These are phyloP conservation scores for Lottia scabra DNA, from an alignment of 2,888 invertebrate genomes.

Conservation along the genomic window DNA sequence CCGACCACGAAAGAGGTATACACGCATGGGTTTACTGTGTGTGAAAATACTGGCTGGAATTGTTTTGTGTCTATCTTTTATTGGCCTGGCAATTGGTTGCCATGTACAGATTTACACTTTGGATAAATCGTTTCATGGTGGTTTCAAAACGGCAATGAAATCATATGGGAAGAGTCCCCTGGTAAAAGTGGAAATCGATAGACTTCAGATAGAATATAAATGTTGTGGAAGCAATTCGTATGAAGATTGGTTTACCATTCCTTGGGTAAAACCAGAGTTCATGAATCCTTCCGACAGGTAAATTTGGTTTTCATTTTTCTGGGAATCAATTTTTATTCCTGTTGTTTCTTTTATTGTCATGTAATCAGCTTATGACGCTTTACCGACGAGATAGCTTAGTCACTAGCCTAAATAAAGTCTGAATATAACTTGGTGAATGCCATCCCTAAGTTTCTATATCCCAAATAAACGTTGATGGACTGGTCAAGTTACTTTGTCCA, in stretches of 20 bases:
- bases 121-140: slow-evolving; percentile 39
- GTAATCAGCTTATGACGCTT: too few relatives aligned
- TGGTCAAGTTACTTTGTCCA: too few relatives aligned
- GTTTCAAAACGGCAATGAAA: slow-evolving; percentile 48
- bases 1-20: slow-evolving; percentile 30
- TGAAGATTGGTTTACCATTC: slow-evolving; percentile 60
- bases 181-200: slow-evolving; percentile 56
- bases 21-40: slow-evolving; percentile 33
- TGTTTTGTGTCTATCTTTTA: slow-evolving; percentile 34
- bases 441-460: too few relatives aligned
- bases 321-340: too few relatives aligned
- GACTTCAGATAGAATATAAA: slow-evolving; percentile 53
- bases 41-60: slow-evolving; percentile 28
- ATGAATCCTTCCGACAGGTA: slow-evolving; percentile 18
- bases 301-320: not conserved
- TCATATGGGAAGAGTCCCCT: slow-evolving; percentile 43
- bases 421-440: too few relatives aligned
- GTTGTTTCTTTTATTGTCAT: too few relatives aligned
- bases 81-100: slow-evolving; percentile 41
- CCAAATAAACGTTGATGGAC: too few relatives aligned
- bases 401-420: too few relatives aligned
- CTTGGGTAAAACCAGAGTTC: slow-evolving; percentile 51
- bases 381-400: too few relatives aligned
- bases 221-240: slow-evolving; percentile 63
- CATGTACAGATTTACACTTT: slow-evolving; percentile 39